Percentiles rank a stretch among this genome's conserved stretches.
Evolutionary conservation across 2,797 vertebrate species (phyloP).

Genomic region (Rhabdomys pumilio): DNA sequence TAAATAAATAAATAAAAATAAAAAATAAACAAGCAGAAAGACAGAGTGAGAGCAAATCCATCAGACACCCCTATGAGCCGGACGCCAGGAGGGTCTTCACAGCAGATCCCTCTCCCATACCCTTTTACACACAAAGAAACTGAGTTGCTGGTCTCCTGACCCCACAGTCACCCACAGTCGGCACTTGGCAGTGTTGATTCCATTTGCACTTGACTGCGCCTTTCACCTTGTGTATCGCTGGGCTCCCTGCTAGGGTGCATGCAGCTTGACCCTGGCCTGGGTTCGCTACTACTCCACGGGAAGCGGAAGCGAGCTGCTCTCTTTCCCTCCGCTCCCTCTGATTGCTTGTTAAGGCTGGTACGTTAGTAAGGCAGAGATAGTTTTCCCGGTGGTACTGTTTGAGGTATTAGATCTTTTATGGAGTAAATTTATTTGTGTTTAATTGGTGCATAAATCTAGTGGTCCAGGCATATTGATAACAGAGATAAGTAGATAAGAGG

Average conservation of each 20-base stretch:
- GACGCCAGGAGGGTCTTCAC: neutral
- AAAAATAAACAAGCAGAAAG: neutral
- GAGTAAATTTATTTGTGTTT: constrained; percentile 6
- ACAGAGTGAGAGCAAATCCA: neutral
- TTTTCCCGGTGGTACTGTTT: neutral
- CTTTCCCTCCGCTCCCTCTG: neutral
- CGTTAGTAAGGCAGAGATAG: neutral
- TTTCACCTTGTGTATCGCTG: constrained; percentile 18
- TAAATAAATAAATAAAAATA: neutral
- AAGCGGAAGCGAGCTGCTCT: neutral
- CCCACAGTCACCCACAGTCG: too few species aligned
- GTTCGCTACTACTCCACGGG: neutral
- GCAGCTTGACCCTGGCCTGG: neutral
- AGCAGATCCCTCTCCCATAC: neutral
- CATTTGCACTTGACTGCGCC: neutral
- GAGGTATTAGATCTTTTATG: constrained; percentile 12
- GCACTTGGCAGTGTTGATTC: neutral
- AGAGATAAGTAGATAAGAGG: constrained; percentile 15
- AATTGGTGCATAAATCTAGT: neutral
- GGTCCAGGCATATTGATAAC: neutral
- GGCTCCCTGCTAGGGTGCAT: neutral
- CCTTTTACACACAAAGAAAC: neutral
- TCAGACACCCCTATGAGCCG: neutral
- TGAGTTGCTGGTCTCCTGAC: neutral
- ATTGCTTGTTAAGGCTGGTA: neutral